Evolutionary conservation across 35 echinoderm and acorn worm species (phyloP).

Genomic region (Nesometra sesokonis): DNA sequence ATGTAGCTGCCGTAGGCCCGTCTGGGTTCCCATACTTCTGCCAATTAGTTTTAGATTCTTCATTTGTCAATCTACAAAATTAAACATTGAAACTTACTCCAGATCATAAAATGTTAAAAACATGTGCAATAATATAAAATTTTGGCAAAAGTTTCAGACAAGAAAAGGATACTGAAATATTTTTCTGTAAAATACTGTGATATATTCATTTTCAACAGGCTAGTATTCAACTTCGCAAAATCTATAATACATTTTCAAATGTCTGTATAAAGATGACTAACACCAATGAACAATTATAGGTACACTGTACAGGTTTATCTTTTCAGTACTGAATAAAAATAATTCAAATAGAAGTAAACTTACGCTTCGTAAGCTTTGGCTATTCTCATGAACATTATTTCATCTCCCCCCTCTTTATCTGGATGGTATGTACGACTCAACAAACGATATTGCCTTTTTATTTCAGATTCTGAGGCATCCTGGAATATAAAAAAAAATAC

Average conservation of each 20-base stretch:
- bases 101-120: no score
- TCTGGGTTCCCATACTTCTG: conserved; percentile 89
- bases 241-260: no score
- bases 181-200: no score
- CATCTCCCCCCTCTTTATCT: conserved; percentile 85
- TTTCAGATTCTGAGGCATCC: conserved; percentile 61
- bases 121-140: no score
- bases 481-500: neutral
- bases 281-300: no score
- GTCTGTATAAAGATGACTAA: no score
- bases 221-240: no score
- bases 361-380: conserved; percentile 97
- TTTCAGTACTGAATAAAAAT: neutral
- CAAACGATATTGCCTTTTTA: conserved; percentile 67
- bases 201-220: no score
- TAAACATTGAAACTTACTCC: neutral
- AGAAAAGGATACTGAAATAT: no score
- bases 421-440: conserved; percentile 68
- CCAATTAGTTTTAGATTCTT: conserved; percentile 92
- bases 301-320: no score
- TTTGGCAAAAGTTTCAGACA: no score
- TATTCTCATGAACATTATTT: conserved; percentile 79
- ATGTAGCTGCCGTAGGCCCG: conserved; percentile 76
- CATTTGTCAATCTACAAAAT: conserved; percentile 70
- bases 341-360: conserved; percentile 3